These are phyloP conservation scores for Oryzias melastigma DNA, from an alignment of 2,113 vertebrate species.

Conservation along the genomic window DNA sequence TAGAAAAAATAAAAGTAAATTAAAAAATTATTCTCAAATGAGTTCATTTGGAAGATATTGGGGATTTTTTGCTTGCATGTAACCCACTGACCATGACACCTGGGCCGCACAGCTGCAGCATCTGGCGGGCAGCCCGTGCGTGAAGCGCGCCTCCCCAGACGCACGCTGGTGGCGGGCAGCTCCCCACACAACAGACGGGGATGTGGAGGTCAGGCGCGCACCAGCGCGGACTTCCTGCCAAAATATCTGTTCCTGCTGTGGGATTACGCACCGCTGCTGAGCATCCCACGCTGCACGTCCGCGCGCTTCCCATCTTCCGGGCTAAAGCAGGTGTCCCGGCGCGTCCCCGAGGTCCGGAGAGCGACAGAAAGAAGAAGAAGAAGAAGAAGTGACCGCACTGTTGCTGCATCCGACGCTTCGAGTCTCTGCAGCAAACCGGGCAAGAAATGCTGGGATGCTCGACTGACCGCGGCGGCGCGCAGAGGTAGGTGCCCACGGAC, in stretches of 20 bases:
- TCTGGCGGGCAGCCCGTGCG: constrained; percentile 2
- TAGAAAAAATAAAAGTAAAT: not conserved
- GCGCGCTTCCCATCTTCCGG: constrained; percentile 2
- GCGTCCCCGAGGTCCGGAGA: constrained; percentile 18
- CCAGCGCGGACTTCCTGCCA: constrained; percentile 4
- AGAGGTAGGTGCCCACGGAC: constrained; percentile 57
- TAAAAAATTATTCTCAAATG: not conserved
- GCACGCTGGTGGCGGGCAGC: constrained; percentile 30
- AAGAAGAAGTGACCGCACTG: constrained; percentile 41
- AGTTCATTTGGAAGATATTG: not conserved
- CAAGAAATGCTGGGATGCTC: constrained; percentile 30
- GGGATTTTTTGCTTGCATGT: not conserved
- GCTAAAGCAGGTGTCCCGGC: constrained; percentile 43
- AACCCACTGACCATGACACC: not conserved
- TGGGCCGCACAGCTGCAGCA: constrained; percentile 4
- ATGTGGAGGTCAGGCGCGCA: constrained; percentile 56
- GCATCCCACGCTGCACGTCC: constrained; percentile 37
- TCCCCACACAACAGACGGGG: constrained; percentile 9
- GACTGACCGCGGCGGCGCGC: constrained; percentile 2
- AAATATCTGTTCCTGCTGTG: not conserved
- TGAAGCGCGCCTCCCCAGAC: constrained; percentile 43
- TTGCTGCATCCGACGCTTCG: constrained; percentile 34
- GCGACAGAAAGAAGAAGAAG: constrained; percentile 28
- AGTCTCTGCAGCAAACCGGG: constrained; percentile 42
- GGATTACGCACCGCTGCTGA: constrained; percentile 28